A percentile compares a stretch with the other conserved stretches of the same genome.
phyloP scores from a whole-genome alignment of 2,113 vertebrate genomes.

The Melozone crissalis region DNA sequence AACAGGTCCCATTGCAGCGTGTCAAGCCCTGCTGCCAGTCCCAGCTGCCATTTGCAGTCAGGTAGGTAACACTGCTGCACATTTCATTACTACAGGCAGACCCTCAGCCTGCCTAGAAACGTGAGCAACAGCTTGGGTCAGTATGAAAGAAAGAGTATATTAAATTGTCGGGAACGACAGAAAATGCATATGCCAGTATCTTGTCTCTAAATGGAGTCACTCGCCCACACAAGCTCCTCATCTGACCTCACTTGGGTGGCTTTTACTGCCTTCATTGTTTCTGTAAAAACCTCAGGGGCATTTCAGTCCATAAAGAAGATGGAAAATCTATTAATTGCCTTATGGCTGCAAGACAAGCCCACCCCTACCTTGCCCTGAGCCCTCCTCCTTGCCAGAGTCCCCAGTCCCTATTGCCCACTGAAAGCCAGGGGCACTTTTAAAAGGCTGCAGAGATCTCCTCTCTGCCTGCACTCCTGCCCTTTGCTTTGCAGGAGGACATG shows the following conservation, averaged over 20 bases:
- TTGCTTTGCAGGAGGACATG: not conserved
- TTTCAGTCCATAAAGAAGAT: not conserved
- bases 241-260: not conserved
- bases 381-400: not conserved
- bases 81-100: not conserved
- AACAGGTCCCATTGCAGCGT: not conserved
- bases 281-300: not conserved
- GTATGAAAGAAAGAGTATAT: not conserved
- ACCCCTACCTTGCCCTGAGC: not conserved
- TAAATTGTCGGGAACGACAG: not conserved
- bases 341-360: not conserved
- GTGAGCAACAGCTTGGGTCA: not conserved
- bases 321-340: not conserved
- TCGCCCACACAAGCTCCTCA: not conserved
- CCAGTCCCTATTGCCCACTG: not conserved
- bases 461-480: not conserved
- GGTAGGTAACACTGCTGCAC: not conserved
- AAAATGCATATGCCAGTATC: not conserved
- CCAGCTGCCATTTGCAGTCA: not conserved
- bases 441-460: not conserved
- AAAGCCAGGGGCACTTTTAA: not conserved
- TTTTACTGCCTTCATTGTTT: conserved; percentile 3
- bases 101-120: not conserved
- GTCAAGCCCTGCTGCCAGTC: not conserved
- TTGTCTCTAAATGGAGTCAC: not conserved